Base-by-base conservation (phyloP, 2,888 invertebrate species). In the Archaeoteleia sp. region DNA sequence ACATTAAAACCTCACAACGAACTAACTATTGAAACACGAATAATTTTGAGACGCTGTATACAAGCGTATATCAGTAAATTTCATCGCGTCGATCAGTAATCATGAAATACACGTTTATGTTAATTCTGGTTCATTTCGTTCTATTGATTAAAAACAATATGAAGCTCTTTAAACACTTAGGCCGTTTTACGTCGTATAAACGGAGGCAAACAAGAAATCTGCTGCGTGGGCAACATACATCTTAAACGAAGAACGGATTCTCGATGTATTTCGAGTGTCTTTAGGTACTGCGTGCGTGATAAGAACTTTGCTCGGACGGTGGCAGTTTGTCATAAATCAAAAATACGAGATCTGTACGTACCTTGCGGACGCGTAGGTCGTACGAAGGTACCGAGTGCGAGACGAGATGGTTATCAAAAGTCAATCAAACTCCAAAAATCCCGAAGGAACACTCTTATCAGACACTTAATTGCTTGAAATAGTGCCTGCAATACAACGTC, bases 401-500 rank as follows among this genome's bases (percentile, higher is more conserved):
- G 42, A 62, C 54, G 45, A 62, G 48, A 68, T 48, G 30, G 42
- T 62, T 25, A 42, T 58, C 46, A 8, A 58, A 62, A 62, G 62
- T 58, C 62, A 62, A n/a, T n/a, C n/a, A 62, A 53, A 58, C 12
- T 58, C 39, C 14, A 62, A 62, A 67, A 62, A 58, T 35, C 25
- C 30, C 34, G 10, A 34, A 29, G 10, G 29, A 30, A 30, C 10
- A 10, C 29, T 27, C 54, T 14, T 49, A 58, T 84, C 78, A 85
- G 78, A 89, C 86, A 77, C 87, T 83, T 61, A 91, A 80, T 61
- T 91, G 91, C 78, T 89, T 92, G 87, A 96, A 96, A 86, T 94
- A 95, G 78, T 94, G 93, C 68, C 95, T 88, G 87, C 95, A 96
- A 86, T 92, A 95, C 48, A 94, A 88, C 17, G 95, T 92, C 69